Evolutionary conservation across 2,113 vertebrate species (phyloP).

Genomic region (Otus sunia): DNA sequence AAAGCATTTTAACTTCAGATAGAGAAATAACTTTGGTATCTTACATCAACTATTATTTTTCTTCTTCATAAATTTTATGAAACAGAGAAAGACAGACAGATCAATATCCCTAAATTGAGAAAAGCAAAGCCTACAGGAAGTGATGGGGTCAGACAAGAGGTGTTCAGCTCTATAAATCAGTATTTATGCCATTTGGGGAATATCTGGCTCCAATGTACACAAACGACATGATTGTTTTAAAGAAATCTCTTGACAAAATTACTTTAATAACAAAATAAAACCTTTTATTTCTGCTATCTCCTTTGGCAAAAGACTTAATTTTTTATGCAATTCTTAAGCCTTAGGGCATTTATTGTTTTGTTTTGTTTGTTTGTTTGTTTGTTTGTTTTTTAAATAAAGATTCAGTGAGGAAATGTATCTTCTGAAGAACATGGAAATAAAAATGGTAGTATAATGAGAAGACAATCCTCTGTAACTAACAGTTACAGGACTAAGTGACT

Average conservation of each 20-base stretch:
- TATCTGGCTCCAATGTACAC: neutral
- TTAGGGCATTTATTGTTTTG: neutral
- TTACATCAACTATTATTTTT: neutral
- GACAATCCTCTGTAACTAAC: neutral
- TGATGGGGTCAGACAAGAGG: neutral
- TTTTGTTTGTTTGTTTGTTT: too few relatives aligned
- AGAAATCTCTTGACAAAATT: neutral
- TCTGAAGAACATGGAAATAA: neutral
- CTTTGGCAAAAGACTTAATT: neutral
- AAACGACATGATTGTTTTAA: neutral
- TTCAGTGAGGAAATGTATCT: neutral
- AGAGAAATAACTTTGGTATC: neutral
- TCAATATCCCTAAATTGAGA: neutral
- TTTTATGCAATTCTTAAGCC: neutral
- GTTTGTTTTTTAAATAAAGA: neutral
- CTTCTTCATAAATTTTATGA: neutral
- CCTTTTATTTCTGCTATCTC: neutral
- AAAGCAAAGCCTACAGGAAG: neutral
- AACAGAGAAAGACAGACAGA: neutral
- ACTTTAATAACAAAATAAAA: neutral
- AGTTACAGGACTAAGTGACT: neutral
- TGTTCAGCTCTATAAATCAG: neutral
- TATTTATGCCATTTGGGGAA: neutral
- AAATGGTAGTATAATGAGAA: neutral
- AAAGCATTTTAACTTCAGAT: neutral